These are phyloP conservation scores for Drosophila orena DNA, from an alignment of 1,140 invertebrate genomes.

Conservation along the genomic window DNA sequence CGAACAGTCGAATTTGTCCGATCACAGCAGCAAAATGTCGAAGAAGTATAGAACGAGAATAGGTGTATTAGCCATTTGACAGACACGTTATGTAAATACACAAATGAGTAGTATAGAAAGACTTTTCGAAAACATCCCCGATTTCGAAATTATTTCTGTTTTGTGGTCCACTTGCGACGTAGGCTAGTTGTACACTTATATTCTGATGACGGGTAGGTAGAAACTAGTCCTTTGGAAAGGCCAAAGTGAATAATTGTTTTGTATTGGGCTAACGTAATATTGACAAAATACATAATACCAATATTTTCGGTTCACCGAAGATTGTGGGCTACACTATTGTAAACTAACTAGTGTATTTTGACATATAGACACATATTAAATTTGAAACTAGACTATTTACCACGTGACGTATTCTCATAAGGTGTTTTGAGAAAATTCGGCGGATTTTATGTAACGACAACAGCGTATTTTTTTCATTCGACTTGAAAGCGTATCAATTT, in stretches of 20 bases:
- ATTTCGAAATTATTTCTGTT: neutral
- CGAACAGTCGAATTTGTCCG: neutral
- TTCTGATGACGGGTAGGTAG: slow-evolving; percentile 25
- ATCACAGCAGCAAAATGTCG: neutral
- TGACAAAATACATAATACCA: slow-evolving; percentile 1
- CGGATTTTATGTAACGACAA: slow-evolving; percentile 16
- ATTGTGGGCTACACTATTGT: slow-evolving; percentile 4
- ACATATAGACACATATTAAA: slow-evolving; percentile 26
- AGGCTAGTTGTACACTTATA: slow-evolving; percentile 16
- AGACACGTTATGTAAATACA: slow-evolving; percentile 19
- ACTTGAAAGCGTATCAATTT: slow-evolving; percentile 37
- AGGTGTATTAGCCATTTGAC: neutral
- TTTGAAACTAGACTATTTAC: slow-evolving; percentile 32
- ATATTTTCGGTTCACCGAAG: slow-evolving; percentile 8
- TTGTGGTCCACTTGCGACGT: slow-evolving; percentile 8
- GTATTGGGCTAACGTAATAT: slow-evolving; percentile 11
- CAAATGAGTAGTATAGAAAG: slow-evolving; percentile 10
- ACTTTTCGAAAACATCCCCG: slow-evolving; percentile 5
- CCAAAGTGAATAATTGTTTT: slow-evolving; percentile 28
- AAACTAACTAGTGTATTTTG: slow-evolving; percentile 33
- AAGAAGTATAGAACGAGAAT: neutral
- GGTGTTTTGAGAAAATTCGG: slow-evolving; percentile 5
- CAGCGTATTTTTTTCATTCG: slow-evolving; percentile 32
- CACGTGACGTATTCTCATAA: slow-evolving; percentile 6
- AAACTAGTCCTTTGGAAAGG: slow-evolving; percentile 24